Evolutionary conservation across 2,888 invertebrate genomes (phyloP).

Genomic region (Epistrophe eligans): DNA sequence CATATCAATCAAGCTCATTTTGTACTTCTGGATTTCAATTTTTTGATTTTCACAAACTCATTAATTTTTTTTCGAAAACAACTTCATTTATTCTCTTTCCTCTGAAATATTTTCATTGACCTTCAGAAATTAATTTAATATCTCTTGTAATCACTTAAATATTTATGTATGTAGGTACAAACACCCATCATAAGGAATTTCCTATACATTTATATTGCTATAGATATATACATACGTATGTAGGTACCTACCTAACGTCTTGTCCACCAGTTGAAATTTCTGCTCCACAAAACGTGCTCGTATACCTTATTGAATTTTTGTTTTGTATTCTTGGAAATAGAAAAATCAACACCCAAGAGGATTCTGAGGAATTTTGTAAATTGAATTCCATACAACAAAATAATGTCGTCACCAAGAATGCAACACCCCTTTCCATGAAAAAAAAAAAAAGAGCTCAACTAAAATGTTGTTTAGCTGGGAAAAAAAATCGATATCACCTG

Average conservation of each 20-base stretch:
- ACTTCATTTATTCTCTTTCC: neutral
- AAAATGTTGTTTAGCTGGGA: neutral
- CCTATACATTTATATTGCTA: neutral
- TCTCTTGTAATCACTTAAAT: neutral
- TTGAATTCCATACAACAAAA: constrained; percentile 51
- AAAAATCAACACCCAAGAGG: constrained; percentile 42
- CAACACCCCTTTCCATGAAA: constrained; percentile 1
- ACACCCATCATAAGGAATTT: neutral
- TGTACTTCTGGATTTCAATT: too few relatives aligned
- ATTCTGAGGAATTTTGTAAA: constrained; percentile 65
- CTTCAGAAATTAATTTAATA: neutral
- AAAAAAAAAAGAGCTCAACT: neutral
- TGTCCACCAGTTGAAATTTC: neutral
- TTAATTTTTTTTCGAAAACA: neutral
- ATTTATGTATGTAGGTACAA: too few relatives aligned
- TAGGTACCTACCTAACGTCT: neutral
- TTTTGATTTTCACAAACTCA: neutral
- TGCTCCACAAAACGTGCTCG: neutral
- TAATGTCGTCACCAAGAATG: constrained; percentile 49
- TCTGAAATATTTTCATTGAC: neutral
- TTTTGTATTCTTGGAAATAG: constrained; percentile 5
- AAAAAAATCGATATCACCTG: constrained; percentile 21
- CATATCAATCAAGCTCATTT: too few relatives aligned
- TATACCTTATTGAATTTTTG: neutral
- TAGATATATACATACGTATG: too few relatives aligned